Conservation (phyloP, 2,888 invertebrate species). For the Volucella zonaria region DNA sequence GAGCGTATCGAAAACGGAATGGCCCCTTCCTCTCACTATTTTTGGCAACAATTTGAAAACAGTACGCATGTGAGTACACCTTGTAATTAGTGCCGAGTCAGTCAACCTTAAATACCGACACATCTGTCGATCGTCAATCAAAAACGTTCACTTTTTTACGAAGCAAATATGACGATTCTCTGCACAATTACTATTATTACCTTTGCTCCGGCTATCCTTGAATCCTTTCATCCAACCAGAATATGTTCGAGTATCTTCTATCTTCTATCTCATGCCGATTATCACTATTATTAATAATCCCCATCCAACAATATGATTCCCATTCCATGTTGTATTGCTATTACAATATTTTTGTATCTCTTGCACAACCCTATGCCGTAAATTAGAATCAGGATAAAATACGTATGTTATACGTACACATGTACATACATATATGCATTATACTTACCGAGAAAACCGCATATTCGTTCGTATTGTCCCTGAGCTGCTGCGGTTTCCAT, state of each 20-base stretch:
- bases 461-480: conserved; percentile 54
- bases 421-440: neutral
- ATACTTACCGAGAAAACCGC: conserved; percentile 27
- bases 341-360: conserved; percentile 21
- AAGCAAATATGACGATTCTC: conserved; percentile 1
- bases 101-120: conserved; percentile 46
- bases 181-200: conserved; percentile 2
- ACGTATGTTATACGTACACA: neutral
- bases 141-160: conserved; percentile 26
- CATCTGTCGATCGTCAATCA: conserved; percentile 63
- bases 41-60: neutral
- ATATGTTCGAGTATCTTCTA: too few relatives aligned
- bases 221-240: conserved; percentile 63
- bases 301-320: conserved; percentile 65
- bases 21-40: neutral
- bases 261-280: conserved; percentile 35
- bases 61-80: neutral
- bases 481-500: conserved; percentile 52
- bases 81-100: neutral
- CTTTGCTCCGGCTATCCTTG: conserved; percentile 53
- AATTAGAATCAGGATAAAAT: conserved; percentile 38
- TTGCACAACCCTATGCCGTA: conserved; percentile 54
- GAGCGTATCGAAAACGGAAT: too few relatives aligned
- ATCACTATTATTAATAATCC: conserved; percentile 59
- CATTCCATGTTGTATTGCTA: conserved; percentile 43